Evolutionary conservation across 2,888 invertebrate genomes (phyloP).

Genomic region (Drosophila merina): DNA sequence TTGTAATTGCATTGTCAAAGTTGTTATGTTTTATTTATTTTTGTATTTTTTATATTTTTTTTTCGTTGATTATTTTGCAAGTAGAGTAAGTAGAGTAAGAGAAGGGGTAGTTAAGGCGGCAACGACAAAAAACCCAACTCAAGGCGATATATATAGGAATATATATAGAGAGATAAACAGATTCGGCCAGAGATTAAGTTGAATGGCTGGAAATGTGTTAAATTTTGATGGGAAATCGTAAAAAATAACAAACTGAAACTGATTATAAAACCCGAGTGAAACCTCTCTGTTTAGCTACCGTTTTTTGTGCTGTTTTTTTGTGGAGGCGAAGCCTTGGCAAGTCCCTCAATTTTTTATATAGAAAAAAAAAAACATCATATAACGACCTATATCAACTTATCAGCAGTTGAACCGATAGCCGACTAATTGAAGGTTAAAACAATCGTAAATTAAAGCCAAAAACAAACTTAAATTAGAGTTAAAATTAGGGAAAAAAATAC

Average conservation of each 20-base stretch:
- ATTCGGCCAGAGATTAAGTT: constrained; percentile 34
- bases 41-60: background rate
- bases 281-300: constrained; percentile 15
- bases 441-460: too few relatives aligned
- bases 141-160: constrained; percentile 39
- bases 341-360: constrained; percentile 2
- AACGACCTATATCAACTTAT: constrained; percentile 41
- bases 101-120: constrained; percentile 33
- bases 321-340: constrained; percentile 13
- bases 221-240: constrained; percentile 56
- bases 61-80: constrained; percentile 8
- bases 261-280: constrained; percentile 15
- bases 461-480: too few relatives aligned
- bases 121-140: constrained; percentile 32
- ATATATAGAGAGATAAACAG: constrained; percentile 14
- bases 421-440: constrained; percentile 14
- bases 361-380: constrained; percentile 25
- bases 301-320: background rate
- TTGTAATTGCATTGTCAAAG: constrained; percentile 57
- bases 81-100: constrained; percentile 20
- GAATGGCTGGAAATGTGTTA: constrained; percentile 36
- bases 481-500: too few relatives aligned
- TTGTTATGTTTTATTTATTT: constrained; percentile 13
- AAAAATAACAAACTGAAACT: constrained; percentile 9
- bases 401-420: constrained; percentile 26